These are phyloP conservation scores for Squalus acanthias DNA, from an alignment of 2,797 vertebrate species.

Conservation along the genomic window DNA sequence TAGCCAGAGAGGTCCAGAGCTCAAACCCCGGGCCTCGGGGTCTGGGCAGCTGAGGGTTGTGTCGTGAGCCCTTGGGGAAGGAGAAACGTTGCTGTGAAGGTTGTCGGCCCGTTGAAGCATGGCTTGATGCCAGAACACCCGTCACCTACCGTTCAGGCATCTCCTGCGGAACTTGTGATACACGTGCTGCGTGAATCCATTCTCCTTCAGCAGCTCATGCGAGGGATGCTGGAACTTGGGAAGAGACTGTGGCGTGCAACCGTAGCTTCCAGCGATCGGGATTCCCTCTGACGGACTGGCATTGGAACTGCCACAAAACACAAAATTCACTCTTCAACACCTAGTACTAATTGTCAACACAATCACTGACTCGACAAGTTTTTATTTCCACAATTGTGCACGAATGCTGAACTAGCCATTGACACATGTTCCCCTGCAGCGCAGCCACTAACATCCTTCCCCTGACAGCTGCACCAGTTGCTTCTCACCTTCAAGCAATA, in stretches of 20 bases:
- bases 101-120: not conserved
- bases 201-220: constrained; percentile 96
- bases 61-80: too few species aligned
- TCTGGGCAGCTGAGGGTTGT: not conserved
- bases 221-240: constrained; percentile 98
- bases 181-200: constrained; percentile 97
- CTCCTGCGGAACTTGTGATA: constrained; percentile 98
- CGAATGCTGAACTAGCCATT: not conserved
- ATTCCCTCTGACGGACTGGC: constrained; percentile 88
- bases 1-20: not conserved
- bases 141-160: constrained; percentile 84
- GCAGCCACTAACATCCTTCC: fast-evolving
- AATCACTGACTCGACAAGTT: not conserved
- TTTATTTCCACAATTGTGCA: not conserved
- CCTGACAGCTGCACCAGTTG: not conserved
- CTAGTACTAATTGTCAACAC: not conserved
- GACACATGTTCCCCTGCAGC: fast-evolving
- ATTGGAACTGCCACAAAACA: constrained; percentile 65
- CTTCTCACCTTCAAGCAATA: not conserved
- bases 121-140: not conserved
- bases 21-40: not conserved
- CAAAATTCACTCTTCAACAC: not conserved
- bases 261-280: constrained; percentile 74
- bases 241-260: constrained; percentile 92
- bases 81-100: too few species aligned